Evolutionary conservation across 2,797 vertebrate species (phyloP).

Genomic region (Capromys pilorides): DNA sequence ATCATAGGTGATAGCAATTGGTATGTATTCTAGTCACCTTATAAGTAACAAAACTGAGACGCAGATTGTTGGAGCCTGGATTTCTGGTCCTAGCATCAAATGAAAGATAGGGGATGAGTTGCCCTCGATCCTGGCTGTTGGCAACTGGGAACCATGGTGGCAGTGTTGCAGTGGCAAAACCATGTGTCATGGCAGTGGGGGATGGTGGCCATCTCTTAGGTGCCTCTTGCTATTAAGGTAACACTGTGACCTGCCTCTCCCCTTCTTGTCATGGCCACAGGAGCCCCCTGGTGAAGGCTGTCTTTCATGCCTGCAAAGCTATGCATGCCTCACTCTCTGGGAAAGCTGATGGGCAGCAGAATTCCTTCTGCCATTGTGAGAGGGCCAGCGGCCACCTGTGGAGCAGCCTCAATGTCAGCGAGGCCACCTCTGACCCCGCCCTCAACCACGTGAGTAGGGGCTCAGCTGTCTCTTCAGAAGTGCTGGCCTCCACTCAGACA

Average conservation of each 20-base stretch:
- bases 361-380: slow-evolving; percentile 92
- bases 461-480: fast-evolving
- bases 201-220: not conserved
- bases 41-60: not conserved
- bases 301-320: slow-evolving; percentile 93
- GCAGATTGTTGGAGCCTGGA: not conserved
- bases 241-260: not conserved
- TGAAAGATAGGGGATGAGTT: not conserved
- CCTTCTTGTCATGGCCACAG: slow-evolving; percentile 81
- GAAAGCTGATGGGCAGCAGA: slow-evolving; percentile 91
- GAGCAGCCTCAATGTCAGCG: slow-evolving; percentile 91
- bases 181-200: fast-evolving
- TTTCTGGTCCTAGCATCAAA: not conserved
- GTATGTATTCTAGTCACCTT: not conserved
- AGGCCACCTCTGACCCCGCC: slow-evolving; percentile 85
- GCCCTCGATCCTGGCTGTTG: not conserved
- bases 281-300: slow-evolving; percentile 92
- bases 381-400: slow-evolving; percentile 93
- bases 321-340: slow-evolving; percentile 92
- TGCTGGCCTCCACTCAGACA: not conserved
- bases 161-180: not conserved
- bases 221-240: not conserved
- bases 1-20: not conserved
- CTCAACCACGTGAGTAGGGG: slow-evolving; percentile 90
- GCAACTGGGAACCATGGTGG: not conserved